Base-by-base conservation (phyloP, 2,113 vertebrate genomes). In the Lophura nycthemera region DNA sequence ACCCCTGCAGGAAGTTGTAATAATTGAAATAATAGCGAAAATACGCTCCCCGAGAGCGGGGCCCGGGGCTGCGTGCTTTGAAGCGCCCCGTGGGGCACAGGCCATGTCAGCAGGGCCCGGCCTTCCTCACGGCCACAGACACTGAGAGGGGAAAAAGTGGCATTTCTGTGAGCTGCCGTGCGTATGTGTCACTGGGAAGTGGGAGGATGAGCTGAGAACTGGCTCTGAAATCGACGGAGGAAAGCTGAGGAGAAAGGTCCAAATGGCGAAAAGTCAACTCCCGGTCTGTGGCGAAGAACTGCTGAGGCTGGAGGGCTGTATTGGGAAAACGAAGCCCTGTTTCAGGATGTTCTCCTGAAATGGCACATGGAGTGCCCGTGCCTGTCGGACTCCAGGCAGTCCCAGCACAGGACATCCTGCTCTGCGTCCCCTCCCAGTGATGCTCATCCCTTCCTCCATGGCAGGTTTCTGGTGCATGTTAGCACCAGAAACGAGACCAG, bases 1-100 rank as follows among this genome's bases (percentile, higher is more conserved):
- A 97, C 98, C 97, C 97, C 93, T 96, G 77, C 97, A 98, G 98
- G 98, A 98, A 98, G 97, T 98, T 97, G 96, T 98, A 98, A 97
- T 98, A 98, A 98, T 97, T 97, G 97, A 97, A 98, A 98, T 98
- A 97, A 98, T 97, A 98, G 96, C 88, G 73, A 95, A 96, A 97
- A 98, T 86, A 66, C 81, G 10, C 94, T 97, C 97, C 96, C 97
- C 61, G 75, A 24, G 87, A 95, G 94, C 96, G 88, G 70, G 78
- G 94, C 77, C 45, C 20, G 43, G 88, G 96, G 95, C 97, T n/a
- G 34, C 11, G 78, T 20, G 36, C 95, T 98, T 96, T 97, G 95
- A 97, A 96, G 92, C 61, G 27, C 75, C 76, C 83, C 43, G 47
- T 63, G 56, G 88, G 81, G 83, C 48, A 84, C 54, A 78, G 54